Evolutionary conservation across 2,888 invertebrate species (phyloP).

Genomic region (Pollenia angustigena): DNA sequence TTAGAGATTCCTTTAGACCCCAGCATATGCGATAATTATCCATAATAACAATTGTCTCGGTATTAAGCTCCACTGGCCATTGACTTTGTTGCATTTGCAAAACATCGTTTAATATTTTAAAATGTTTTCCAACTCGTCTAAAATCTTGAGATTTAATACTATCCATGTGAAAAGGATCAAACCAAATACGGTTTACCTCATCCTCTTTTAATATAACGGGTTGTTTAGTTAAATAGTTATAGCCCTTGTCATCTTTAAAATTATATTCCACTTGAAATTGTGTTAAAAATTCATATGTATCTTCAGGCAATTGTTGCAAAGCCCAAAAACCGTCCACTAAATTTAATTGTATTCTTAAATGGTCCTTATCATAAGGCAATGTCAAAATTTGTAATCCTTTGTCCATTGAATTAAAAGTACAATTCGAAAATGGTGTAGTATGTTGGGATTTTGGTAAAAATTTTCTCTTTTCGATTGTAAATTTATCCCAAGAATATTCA

Average conservation of each 20-base stretch:
- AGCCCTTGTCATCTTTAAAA: slow-evolving; percentile 39
- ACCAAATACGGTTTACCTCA: slow-evolving; percentile 52
- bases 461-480: slow-evolving; percentile 73
- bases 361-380: slow-evolving; percentile 45
- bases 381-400: slow-evolving; percentile 66
- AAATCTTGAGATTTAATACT: slow-evolving; percentile 85
- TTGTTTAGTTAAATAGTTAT: slow-evolving; percentile 30
- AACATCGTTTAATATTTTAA: slow-evolving; percentile 85
- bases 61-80: slow-evolving; percentile 86
- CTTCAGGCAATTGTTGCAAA: slow-evolving; percentile 26
- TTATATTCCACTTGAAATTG: slow-evolving; percentile 27
- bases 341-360: slow-evolving; percentile 22
- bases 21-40: slow-evolving; percentile 90
- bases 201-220: slow-evolving; percentile 31
- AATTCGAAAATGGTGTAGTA: slow-evolving; percentile 63
- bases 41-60: slow-evolving; percentile 88
- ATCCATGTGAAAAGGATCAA: slow-evolving; percentile 66
- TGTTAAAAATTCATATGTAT: slow-evolving; percentile 47
- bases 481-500: slow-evolving; percentile 79
- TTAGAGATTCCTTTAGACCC: slow-evolving; percentile 79
- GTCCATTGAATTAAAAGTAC: slow-evolving; percentile 66
- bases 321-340: slow-evolving; percentile 53
- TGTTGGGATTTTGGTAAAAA: background rate
- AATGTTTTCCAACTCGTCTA: slow-evolving; percentile 85
- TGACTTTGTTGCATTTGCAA: slow-evolving; percentile 84